Evolutionary conservation across 2,888 invertebrate genomes (phyloP), one percentile per base, ranked within the genome.

Genomic region (Coleophora deauratella): DNA sequence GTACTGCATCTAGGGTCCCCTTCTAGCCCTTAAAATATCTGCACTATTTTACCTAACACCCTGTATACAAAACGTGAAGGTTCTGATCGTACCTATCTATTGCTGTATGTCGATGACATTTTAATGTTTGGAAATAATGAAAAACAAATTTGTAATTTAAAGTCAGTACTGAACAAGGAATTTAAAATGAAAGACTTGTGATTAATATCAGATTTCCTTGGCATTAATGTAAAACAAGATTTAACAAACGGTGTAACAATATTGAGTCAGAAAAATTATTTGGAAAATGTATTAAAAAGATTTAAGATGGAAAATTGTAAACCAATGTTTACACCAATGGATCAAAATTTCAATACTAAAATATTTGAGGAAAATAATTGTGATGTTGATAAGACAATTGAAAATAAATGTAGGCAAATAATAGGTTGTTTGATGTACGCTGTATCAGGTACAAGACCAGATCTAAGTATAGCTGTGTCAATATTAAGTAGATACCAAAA

Each of bases 401-500:
- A 51, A 43, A 49, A 46, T 3, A 32, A 12, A 27, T 54, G 52
- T 46, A 45, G 49, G 32, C 21, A 43, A 31, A 44, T 52, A 8
- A 52, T 52, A 14, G 54, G 51, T 6, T 40, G 44, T 37, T 35
- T 51, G 8, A 35, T 43, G 35, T 54, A 54, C 46, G 51, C 51
- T 13, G 50, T 37, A 12, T 45, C 38, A 33, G 52, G 52, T 2
- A 50, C 52, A 30, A 46, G 54, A 33, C 51, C 51, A n/a, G 49
- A 51, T 32, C 8, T 51, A 9, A 49, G 50, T 45, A 12, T 41
- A 27, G 40, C 43, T 11, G 42, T 46, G 9, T 40, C 40, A 30
- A 37, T 46, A 8, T 40, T 46, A 13, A 45, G 45, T 11, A 9
- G 50, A 34, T 50, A 39, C 14, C 50, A 50, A 35, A 36, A 45